A percentile compares a stretch with the other conserved stretches of the same genome.
Evolutionary conservation across 2,797 vertebrate genomes (phyloP).

Genomic region (Moxostoma hubbsi): DNA sequence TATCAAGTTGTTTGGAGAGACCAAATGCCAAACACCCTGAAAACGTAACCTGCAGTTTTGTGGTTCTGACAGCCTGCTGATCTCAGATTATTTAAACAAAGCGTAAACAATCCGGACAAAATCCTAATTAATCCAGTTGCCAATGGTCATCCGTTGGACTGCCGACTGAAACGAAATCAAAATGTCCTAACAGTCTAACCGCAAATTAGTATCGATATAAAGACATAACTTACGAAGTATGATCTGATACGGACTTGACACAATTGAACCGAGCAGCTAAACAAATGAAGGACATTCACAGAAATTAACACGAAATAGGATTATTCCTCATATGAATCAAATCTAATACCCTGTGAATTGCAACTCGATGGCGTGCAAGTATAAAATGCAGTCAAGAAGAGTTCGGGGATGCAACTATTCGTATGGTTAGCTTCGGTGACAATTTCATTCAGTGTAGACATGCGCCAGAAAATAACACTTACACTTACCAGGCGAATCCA

Average conservation of each 20-base stretch:
- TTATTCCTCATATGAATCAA: neutral
- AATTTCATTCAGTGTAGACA: neutral
- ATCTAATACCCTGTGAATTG: neutral
- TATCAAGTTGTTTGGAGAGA: no score
- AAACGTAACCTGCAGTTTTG: neutral
- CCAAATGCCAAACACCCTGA: no score
- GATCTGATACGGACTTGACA: neutral
- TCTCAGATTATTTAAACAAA: neutral
- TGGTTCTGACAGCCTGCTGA: neutral
- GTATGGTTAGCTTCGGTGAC: neutral
- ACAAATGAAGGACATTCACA: neutral
- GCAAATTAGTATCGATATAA: neutral
- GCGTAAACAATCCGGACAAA: no score
- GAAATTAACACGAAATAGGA: neutral
- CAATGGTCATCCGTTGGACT: neutral
- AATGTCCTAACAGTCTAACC: neutral
- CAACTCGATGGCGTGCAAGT: no score
- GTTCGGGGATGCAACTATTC: neutral
- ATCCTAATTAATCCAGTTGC: neutral
- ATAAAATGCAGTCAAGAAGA: neutral
- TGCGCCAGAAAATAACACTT: constrained; percentile 3
- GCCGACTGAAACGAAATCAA: neutral
- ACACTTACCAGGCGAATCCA: constrained; percentile 23
- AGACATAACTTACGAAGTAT: neutral
- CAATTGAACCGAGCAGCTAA: neutral